These are phyloP conservation scores for Dermatophagoides farinae DNA, from an alignment of 1,140 invertebrate genomes.

Conservation along the genomic window DNA sequence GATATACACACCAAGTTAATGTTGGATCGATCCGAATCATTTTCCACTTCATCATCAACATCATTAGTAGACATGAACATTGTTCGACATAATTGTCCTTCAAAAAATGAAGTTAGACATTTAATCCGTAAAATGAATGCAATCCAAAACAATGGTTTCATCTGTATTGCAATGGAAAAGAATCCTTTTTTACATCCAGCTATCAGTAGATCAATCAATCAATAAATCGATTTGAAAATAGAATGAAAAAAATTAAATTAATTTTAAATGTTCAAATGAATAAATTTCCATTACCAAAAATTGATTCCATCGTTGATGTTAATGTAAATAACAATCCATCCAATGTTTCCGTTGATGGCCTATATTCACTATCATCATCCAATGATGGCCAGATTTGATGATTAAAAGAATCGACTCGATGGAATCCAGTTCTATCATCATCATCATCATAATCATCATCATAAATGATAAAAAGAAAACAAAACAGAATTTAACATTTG, in stretches of 20 bases:
- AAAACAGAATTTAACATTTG: too few species aligned
- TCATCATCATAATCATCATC: too few species aligned
- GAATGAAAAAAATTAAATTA: neutral
- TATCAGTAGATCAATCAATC: neutral
- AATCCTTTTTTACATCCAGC: neutral
- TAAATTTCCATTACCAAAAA: neutral
- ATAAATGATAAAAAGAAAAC: too few species aligned
- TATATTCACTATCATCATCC: too few species aligned
- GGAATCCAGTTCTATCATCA: too few species aligned
- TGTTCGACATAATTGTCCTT: neutral
- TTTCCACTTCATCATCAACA: neutral
- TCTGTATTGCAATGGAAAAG: constrained; percentile 1
- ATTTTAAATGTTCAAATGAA: neutral
- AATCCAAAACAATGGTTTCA: constrained; percentile 3
- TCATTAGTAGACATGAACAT: neutral
- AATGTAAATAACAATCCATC: neutral
- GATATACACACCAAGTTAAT: neutral
- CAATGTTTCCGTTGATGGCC: neutral
- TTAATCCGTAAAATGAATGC: neutral
- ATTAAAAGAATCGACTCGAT: too few species aligned
- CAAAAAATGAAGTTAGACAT: constrained; percentile 1
- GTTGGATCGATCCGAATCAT: neutral
- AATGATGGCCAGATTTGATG: too few species aligned
- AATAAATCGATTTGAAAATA: too few species aligned
- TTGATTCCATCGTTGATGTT: neutral